Conservation (phyloP, 2,888 invertebrate species). For the Zaprionus bogoriensis region DNA sequence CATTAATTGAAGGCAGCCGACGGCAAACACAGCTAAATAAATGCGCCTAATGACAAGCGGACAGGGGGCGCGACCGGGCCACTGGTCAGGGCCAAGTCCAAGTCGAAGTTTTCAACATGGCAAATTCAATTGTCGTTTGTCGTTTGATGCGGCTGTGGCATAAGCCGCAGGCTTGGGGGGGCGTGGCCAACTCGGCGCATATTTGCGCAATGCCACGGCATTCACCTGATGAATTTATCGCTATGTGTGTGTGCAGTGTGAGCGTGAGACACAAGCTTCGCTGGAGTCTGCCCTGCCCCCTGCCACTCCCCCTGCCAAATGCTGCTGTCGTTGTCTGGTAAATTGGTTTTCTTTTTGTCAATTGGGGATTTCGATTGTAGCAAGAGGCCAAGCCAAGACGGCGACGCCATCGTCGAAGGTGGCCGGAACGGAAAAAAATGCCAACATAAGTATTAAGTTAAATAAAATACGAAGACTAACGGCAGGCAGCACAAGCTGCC, state of each 20-base stretch:
- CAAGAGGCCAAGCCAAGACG: slow-evolving; percentile 63
- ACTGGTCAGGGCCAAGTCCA: slow-evolving; percentile 12
- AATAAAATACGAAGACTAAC: slow-evolving; percentile 66
- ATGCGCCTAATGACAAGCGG: slow-evolving; percentile 63
- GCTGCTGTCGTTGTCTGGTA: slow-evolving; percentile 78
- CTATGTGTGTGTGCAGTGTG: slow-evolving; percentile 47
- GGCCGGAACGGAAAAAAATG: slow-evolving; percentile 48
- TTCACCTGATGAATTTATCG: slow-evolving; percentile 82
- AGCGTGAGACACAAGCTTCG: background rate
- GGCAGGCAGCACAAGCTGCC: slow-evolving; percentile 22
- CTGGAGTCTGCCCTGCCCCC: background rate
- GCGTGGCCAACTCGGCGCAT: slow-evolving; percentile 35
- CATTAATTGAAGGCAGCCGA: slow-evolving; percentile 81
- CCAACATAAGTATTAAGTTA: slow-evolving; percentile 76
- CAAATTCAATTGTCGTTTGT: slow-evolving; percentile 81
- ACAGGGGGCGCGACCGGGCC: slow-evolving; percentile 10
- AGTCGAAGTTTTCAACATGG: slow-evolving; percentile 75
- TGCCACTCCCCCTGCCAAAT: background rate
- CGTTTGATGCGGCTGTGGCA: slow-evolving; percentile 71
- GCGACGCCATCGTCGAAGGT: slow-evolving; percentile 44
- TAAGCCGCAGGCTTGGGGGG: slow-evolving; percentile 33
- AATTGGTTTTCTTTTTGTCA: slow-evolving; percentile 82
- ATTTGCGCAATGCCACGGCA: slow-evolving; percentile 71
- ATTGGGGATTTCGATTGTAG: slow-evolving; percentile 82
- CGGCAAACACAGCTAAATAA: slow-evolving; percentile 78